A percentile compares a stretch with the other conserved stretches of the same genome.
phyloP scores from a whole-genome alignment of 1,140 invertebrate genomes.

The Hyles vespertilio region DNA sequence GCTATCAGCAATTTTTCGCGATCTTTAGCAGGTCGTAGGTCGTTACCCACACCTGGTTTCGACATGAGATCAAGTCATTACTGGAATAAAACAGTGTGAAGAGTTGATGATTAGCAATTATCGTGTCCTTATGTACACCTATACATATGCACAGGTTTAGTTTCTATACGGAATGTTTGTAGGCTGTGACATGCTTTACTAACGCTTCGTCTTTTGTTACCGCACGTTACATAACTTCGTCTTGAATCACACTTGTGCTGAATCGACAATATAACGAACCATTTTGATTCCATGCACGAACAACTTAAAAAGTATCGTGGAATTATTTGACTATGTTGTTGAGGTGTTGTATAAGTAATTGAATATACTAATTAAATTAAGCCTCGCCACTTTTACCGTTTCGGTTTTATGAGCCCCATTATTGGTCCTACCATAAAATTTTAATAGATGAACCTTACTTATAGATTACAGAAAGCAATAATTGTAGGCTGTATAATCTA shows the following conservation, averaged over 20 bases:
- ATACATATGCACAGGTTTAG: background rate
- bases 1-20: too few species aligned
- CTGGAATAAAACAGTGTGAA: too few species aligned
- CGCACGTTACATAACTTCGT: slow-evolving; percentile 3
- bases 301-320: background rate
- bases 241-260: background rate
- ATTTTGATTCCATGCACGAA: background rate
- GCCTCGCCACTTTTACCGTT: background rate
- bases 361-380: slow-evolving; percentile 2
- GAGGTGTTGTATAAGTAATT: slow-evolving; percentile 5
- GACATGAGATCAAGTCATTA: too few species aligned
- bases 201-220: background rate
- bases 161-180: background rate
- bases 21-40: too few species aligned
- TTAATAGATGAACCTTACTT: too few species aligned
- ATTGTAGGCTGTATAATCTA: too few species aligned
- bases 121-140: too few species aligned
- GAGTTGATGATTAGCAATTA: too few species aligned
- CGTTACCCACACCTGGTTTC: too few species aligned
- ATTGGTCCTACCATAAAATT: background rate
- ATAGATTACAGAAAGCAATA: too few species aligned
- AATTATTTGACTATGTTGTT: slow-evolving; percentile 1
- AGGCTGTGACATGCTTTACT: slow-evolving; percentile 5
- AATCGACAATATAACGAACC: background rate
- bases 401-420: slow-evolving; percentile 3